A percentile compares a stretch with the other conserved stretches of the same genome.
Conservation (phyloP, 2,797 vertebrate genomes). For the Anas bahamensis region DNA sequence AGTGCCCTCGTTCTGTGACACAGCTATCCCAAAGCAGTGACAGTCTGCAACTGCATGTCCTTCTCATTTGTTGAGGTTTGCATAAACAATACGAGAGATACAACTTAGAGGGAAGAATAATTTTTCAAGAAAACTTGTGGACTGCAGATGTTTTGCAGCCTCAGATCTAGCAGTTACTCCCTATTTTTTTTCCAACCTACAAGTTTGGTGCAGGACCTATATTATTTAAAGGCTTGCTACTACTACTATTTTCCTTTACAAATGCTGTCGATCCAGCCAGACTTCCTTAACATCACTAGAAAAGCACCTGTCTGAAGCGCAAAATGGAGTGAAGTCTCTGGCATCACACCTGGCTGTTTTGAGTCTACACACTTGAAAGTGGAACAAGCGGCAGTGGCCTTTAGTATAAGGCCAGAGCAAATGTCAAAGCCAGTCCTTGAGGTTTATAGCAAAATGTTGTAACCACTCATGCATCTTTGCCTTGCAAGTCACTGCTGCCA, state of each 20-base stretch:
- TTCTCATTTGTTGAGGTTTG: background rate
- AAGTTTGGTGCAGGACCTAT: background rate
- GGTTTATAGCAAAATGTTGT: background rate
- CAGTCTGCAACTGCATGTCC: fast-evolving
- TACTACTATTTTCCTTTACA: background rate
- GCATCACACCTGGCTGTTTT: background rate
- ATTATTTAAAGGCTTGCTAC: background rate
- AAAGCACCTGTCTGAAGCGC: background rate
- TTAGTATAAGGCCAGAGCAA: background rate
- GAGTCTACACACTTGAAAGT: background rate
- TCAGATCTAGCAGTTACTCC: background rate
- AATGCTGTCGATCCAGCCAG: background rate
- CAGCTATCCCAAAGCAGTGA: background rate
- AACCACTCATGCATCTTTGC: background rate
- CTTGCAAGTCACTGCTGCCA: background rate
- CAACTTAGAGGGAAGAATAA: background rate
- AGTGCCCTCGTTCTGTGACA: background rate
- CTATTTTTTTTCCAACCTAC: background rate
- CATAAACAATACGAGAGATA: background rate
- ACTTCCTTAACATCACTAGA: background rate
- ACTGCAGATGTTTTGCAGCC: background rate
- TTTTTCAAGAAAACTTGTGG: no score
- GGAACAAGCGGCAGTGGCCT: background rate
- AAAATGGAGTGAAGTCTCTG: background rate
- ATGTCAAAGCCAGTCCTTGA: background rate